Evolutionary conservation across 2,113 vertebrate genomes (phyloP), one percentile per base, ranked within the genome.

Genomic region (Lipotes vexillifer): DNA sequence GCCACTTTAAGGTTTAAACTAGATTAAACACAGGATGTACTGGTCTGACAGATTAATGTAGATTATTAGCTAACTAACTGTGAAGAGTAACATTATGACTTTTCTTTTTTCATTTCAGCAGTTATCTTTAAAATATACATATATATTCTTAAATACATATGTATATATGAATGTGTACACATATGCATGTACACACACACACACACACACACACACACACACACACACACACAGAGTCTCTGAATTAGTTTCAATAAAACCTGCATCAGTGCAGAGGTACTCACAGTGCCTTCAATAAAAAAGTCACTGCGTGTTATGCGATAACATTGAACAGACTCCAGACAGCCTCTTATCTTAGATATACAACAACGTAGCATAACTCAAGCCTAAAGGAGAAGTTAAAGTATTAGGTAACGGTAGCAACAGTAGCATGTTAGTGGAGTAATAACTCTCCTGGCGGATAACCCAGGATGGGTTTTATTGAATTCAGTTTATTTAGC

Each of bases 401-500:
- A 98, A 98, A 97, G 97, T 98, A 95, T 98, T 98, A 98, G 98
- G 98, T 98, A 99, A 98, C 98, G 98, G 99, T 98, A 99, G 98
- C 98, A 98, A 98, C 99, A 97, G 98, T 99, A 99, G 99, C 98
- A 98, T 98, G 97, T 98, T 98, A 98, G 97, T 95, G 95, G 96
- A 98, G 98, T 98, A 98, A 99, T 99, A 98, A 99, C 98, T 99
- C 98, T 99, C 98, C 97, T 98, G 98, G 97, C 98, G 97, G 98
- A 98, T 98, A 98, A 98, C 98, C 98, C 98, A 98, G 97, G 98
- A 98, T 98, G 98, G 98, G 97, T 98, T 99, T 99, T 99, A 99
- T 99, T 99, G 98, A 99, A 98, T 98, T 98, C 97, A 97, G 98
- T 99, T 99, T 99, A 99, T 98, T 99, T 99, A 98, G 98, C 98